These are phyloP conservation scores for Heterotilapia buettikoferi DNA, from an alignment of 2,113 vertebrate genomes.

Conservation along the genomic window DNA sequence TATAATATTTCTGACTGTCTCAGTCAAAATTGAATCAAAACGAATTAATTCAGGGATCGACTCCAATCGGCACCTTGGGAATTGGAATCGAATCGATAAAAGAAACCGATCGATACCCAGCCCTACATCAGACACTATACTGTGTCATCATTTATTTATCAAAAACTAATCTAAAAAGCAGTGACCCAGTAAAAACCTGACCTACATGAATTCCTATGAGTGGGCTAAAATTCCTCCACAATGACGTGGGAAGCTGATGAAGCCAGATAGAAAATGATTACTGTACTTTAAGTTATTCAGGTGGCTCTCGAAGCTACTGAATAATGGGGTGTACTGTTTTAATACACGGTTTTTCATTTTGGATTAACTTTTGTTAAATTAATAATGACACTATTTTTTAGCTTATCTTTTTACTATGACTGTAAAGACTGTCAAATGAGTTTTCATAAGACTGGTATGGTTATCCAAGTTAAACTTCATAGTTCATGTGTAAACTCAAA, in stretches of 20 bases:
- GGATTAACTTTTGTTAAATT: not conserved
- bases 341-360: not conserved
- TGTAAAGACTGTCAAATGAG: not conserved
- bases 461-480: not conserved
- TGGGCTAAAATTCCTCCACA: not conserved
- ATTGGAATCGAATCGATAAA: not conserved
- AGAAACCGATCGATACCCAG: fast-evolving
- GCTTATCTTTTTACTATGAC: not conserved
- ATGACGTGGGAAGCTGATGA: not conserved
- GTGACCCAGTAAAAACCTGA: not conserved
- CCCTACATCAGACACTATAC: not conserved
- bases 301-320: not conserved
- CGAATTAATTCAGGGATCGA: not conserved
- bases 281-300: not conserved
- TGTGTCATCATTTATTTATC: not conserved
- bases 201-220: not conserved
- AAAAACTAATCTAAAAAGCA: not conserved
- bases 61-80: not conserved
- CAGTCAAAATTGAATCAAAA: not conserved
- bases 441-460: not conserved
- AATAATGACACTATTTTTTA: not conserved
- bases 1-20: not conserved
- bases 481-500: not conserved
- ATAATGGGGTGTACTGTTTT: not conserved
- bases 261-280: not conserved